Evolutionary conservation across 2,113 vertebrate genomes (phyloP), one percentile per base, ranked within the genome.

Genomic region (Morphnarchus princeps): DNA sequence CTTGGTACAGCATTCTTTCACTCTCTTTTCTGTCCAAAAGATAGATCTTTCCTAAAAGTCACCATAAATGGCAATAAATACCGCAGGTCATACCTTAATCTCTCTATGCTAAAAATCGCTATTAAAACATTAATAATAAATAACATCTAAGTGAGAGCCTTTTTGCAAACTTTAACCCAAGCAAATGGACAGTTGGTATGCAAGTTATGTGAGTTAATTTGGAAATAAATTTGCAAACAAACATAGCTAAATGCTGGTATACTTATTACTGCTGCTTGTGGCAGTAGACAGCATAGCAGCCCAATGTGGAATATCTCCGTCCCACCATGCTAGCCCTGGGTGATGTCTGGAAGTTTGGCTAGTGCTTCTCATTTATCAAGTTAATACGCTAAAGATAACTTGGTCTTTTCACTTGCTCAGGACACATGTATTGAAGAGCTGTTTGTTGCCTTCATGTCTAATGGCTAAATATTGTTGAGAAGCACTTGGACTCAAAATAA

Each of bases 1-100:
- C n/a, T 87, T 52, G 31, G 38, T 50, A 71, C 14, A 49, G 15
- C 52, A 76, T 85, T 94, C 38, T 89, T 89, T 81, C 6, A 15
- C 26, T 54, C n/a, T 63, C 8, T 65, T 94, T 96, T 87, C 52
- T 71, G 24, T 63, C 47, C 43, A 67, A 72, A 89, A 94, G 69
- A 42, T 22, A 87, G 26, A 28, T 25, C 16, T 79, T 31, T 93
- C 16, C 78, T 76, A 57, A 72, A 54, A 79, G 8, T 72, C 47
- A 69, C 61, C 77, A 93, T 82, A 96, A 94, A 91, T 76, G 61
- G 73, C 25, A 85, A 82, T 84, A 90, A 88, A 85, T 57, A 82
- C n/a, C 21, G 63, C 43, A 69, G 32, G n/a, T 83, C 43, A 26
- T 77, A 79, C 45, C 45, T 70, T 87, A 89, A 85, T 72, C 20